phyloP scores from a whole-genome alignment of 2,797 vertebrate genomes.

The Orientallactaga sibirica region DNA sequence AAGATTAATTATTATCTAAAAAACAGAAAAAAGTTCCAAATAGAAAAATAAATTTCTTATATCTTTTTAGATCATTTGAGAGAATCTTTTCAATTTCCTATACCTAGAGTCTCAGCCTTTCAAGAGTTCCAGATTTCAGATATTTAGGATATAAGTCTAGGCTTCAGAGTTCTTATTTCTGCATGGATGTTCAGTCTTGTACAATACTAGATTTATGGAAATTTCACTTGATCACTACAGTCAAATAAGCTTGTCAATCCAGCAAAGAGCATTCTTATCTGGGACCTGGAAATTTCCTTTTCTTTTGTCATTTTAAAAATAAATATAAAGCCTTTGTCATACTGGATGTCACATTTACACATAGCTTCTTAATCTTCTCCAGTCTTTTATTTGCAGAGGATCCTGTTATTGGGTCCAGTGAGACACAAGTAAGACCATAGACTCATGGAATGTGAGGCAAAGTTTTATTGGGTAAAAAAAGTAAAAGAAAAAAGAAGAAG shows the following conservation, averaged over 20 bases:
- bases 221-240: background rate
- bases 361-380: too few species aligned
- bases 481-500: too few species aligned
- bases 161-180: background rate
- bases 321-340: background rate
- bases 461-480: too few species aligned
- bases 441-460: too few species aligned
- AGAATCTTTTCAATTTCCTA: background rate
- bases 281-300: background rate
- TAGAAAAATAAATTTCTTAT: background rate
- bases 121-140: background rate
- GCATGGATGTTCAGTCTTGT: background rate
- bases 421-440: too few species aligned
- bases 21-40: background rate
- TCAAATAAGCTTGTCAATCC: background rate
- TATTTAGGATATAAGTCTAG: background rate
- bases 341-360: background rate
- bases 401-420: too few species aligned
- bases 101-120: background rate
- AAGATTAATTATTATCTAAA: too few species aligned
- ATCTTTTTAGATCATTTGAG: background rate
- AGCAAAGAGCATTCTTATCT: background rate
- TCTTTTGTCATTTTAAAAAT: background rate
- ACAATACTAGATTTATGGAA: background rate
- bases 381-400: too few species aligned